A percentile compares a stretch with the other conserved stretches of the same genome.
Conservation (phyloP, 2,113 vertebrate species). For the Syngnathus typhle region DNA sequence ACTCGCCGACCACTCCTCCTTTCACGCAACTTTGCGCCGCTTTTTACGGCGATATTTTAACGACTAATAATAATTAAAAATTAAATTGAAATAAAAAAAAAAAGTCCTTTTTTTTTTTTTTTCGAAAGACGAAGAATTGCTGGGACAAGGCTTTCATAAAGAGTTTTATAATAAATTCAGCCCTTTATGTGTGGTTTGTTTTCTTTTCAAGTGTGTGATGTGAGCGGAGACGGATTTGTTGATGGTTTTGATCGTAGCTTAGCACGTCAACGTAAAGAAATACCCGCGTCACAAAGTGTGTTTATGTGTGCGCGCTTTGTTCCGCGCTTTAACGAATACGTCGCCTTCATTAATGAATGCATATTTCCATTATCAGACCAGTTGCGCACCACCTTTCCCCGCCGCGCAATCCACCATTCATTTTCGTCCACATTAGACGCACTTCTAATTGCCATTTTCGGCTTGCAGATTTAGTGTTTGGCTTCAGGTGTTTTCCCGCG, state of each 20-base stretch:
- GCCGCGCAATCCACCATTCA: neutral
- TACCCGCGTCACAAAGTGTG: conserved; percentile 4
- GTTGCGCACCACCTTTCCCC: no score
- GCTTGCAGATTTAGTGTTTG: conserved; percentile 5
- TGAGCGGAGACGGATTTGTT: conserved; percentile 14
- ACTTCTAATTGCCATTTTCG: neutral
- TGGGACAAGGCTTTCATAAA: conserved; percentile 12
- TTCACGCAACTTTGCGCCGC: conserved; percentile 46
- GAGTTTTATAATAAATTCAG: conserved; percentile 51
- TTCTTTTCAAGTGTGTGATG: conserved; percentile 39
- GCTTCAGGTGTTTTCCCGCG: conserved; percentile 45
- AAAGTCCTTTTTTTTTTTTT: neutral
- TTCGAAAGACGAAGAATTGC: neutral
- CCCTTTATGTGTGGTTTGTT: conserved; percentile 24
- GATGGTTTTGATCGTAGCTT: neutral
- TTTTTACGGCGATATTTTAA: conserved; percentile 24
- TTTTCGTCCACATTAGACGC: neutral
- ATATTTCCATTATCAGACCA: neutral
- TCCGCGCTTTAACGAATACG: neutral
- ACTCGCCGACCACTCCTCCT: conserved; percentile 39
- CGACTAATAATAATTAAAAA: neutral
- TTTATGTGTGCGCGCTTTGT: neutral
- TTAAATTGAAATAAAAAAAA: neutral
- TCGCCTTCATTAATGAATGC: neutral
- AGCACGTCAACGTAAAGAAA: conserved; percentile 1